Evolutionary conservation across 2,888 invertebrate species (phyloP).

Genomic region (Conomelus anceps): DNA sequence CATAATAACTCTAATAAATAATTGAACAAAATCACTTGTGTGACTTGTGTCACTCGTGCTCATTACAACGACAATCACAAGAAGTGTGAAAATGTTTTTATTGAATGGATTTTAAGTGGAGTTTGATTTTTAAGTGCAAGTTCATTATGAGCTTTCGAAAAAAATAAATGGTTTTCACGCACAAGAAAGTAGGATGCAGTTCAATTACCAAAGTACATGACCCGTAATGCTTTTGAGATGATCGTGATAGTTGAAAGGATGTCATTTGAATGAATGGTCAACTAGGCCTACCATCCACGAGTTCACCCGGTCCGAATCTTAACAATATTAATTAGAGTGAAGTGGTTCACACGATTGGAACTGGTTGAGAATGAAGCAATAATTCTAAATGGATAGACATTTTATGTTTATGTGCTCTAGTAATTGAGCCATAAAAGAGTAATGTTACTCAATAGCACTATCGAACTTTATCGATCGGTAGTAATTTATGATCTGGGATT

Average conservation of each 20-base stretch:
- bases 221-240: neutral
- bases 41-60: too few relatives aligned
- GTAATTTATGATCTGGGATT: neutral
- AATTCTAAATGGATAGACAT: neutral
- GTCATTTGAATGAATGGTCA: too few relatives aligned
- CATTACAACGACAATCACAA: too few relatives aligned
- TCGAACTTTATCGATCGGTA: neutral
- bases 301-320: neutral
- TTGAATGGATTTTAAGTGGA: too few relatives aligned
- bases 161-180: too few relatives aligned
- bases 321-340: neutral
- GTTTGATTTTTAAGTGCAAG: too few relatives aligned
- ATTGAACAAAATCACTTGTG: too few relatives aligned
- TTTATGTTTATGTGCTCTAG: neutral
- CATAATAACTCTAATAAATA: too few relatives aligned
- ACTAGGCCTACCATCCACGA: neutral
- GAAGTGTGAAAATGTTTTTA: too few relatives aligned
- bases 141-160: too few relatives aligned
- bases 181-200: too few relatives aligned
- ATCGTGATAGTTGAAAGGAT: neutral
- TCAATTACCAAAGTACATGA: neutral
- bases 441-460: neutral
- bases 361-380: neutral
- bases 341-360: neutral
- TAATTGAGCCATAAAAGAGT: neutral